A percentile compares a stretch with the other conserved stretches of the same genome.
Evolutionary conservation across 2,113 vertebrate species (phyloP).

Genomic region (Tragulus kanchil): DNA sequence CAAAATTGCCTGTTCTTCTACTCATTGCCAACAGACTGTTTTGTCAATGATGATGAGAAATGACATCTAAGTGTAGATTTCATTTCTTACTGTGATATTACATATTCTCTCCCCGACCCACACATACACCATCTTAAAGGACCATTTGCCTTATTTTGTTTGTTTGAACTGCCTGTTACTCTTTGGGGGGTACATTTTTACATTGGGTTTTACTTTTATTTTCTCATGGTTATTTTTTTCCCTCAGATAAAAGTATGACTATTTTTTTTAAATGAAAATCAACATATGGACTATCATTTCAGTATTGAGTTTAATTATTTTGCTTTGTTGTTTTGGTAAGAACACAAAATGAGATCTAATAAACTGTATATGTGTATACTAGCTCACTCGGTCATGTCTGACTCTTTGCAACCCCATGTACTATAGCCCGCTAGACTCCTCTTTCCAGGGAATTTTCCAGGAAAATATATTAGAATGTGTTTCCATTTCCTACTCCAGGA

Average conservation of each 20-base stretch:
- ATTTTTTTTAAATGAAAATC: neutral
- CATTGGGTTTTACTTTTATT: neutral
- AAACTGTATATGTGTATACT: neutral
- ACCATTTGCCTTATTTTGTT: neutral
- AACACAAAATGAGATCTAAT: neutral
- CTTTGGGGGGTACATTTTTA: neutral
- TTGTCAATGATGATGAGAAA: neutral
- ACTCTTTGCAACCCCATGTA: neutral
- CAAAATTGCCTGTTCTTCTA: too few relatives aligned
- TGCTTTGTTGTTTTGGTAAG: neutral
- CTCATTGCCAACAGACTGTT: fast-evolving
- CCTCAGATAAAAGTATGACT: neutral
- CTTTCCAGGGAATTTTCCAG: neutral
- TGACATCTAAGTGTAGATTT: neutral
- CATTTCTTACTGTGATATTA: neutral
- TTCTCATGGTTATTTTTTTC: neutral
- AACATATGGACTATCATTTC: neutral
- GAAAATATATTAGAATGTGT: neutral
- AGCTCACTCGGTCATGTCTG: neutral
- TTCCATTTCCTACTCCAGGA: neutral
- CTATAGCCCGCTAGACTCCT: neutral
- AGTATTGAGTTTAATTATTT: neutral
- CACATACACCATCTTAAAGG: neutral
- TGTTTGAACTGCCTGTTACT: neutral
- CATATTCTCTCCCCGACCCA: neutral